Base-by-base conservation (phyloP, 23 tunicate genomes). In the Halocynthia aurantium region DNA sequence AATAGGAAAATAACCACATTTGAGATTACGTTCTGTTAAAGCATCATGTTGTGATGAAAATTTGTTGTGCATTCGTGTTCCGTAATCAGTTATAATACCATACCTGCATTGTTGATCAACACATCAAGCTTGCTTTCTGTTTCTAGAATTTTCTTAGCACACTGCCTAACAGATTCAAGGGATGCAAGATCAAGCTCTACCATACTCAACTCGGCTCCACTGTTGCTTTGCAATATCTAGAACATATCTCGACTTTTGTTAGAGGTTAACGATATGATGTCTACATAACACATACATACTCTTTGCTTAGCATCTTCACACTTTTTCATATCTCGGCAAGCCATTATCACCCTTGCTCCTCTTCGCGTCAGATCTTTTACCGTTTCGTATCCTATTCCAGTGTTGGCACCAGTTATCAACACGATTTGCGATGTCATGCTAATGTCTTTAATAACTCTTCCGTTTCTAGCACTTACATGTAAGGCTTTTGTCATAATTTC, bases 41-140 rank as follows among this genome's bases (percentile, higher is more conserved):
- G 44, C 44, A 31, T 1, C 44, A 31, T 31, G 44, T 31, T 31
- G 44, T 31, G 1, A 31, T 31, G 44, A n/a, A n/a, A n/a, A n/a
- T n/a, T n/a, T n/a, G n/a, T n/a, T n/a, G n/a, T n/a, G n/a, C n/a
- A n/a, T n/a, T 31, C 44, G 4, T 31, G 44, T 31, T 1, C 44
- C 1, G 44, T 31, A 31, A 31, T 31, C 2, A 31, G 4, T 31
- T 31, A 31, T 31, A 58, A 58, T n/a, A 58, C 1, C 57, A 44
- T 51, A 84, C 88, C 88, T 57, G 88, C 88, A 70, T 84, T 84
- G 55, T 84, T 84, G 53, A 84, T 70, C 22, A 84, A 60, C 18
- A 84, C 56, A 70, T 84, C 88, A 8, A 84, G 60, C 61, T 77
- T 55, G 49, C 54, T 57, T 58, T 84, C 88, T 51, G 77, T 84